Base-by-base conservation (phyloP, 1,140 invertebrate genomes). In the Harlomillsia oculata region DNA sequence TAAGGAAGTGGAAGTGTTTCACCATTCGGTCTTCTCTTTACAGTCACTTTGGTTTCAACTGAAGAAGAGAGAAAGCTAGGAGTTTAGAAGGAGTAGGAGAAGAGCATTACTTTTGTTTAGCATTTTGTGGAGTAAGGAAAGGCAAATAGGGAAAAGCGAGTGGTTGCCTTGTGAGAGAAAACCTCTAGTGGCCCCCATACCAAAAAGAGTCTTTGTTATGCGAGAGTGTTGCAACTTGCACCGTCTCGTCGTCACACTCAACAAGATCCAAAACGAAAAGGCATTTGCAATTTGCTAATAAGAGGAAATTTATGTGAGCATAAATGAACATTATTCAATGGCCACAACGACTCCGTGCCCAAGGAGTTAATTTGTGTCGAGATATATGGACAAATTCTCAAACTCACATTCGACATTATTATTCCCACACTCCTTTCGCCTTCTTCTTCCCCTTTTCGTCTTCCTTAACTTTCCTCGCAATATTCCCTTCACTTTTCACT, bases 281-380 rank as follows among this genome's bases (percentile, higher is more conserved):
- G 51, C 60, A 58, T 55, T 62, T 56, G 50, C 60, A 62, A 54
- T 62, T 62, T 62, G 51, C 60, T 62, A 62, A 62, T 62, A 62
- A 62, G 55, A 46, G 51, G 39, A 55, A 62, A 62, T 62, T 62
- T 62, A 62, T 62, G 60, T 55, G 50, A 45, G 52, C 60, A 54
- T 58, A 62, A 62, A 56, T 61, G 59, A 61, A 61, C 59, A 61
- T 61, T 61, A 61, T 61, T 61, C 59, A 61, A 61, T 56, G 53
- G 59, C 59, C 59, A 48, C 59, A 61, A 61, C 53, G 49, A 49
- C 41, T 61, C 56, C 45, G 34, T 53, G 48, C 40, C 40, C 49
- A 48, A 53, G 51, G 44, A 59, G 57, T 59, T 59, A 59, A 59
- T 59, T 59, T 53, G 43, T 62, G 59, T 62, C 53, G 54, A 62